A percentile compares a stretch with the other conserved stretches of the same genome.
Evolutionary conservation across 1,140 invertebrate species (phyloP).

Genomic region (Caerostris darwini): DNA sequence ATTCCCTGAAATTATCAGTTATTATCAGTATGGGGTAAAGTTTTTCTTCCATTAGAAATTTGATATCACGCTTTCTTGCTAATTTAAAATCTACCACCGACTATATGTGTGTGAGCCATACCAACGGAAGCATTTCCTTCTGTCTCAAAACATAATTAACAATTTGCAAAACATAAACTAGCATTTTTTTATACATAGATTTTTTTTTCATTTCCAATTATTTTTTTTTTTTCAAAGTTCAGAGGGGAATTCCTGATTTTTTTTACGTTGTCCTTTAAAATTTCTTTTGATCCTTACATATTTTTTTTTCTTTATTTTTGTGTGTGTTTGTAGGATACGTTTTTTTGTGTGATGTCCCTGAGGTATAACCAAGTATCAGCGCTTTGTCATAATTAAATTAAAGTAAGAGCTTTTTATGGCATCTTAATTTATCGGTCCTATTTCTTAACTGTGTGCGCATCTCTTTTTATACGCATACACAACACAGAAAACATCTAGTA

Average conservation of each 20-base stretch:
- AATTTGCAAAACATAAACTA: conserved; percentile 63
- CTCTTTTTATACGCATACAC: background rate
- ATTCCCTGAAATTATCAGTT: conserved; percentile 17
- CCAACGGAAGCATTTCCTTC: background rate
- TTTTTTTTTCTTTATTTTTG: background rate
- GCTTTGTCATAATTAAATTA: conserved; percentile 75
- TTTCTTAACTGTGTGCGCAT: background rate
- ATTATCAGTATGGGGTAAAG: background rate
- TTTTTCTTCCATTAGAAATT: background rate
- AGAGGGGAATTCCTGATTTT: background rate
- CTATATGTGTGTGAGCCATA: background rate
- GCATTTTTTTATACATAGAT: background rate
- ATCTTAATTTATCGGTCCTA: conserved; percentile 63
- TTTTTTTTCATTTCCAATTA: conserved; percentile 52
- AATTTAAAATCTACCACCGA: conserved; percentile 3
- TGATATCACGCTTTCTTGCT: background rate
- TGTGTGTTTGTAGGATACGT: conserved; percentile 25
- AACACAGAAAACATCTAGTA: background rate
- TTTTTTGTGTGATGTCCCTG: background rate
- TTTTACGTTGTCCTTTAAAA: background rate
- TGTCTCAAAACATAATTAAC: conserved; percentile 55
- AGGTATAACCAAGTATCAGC: conserved; percentile 70
- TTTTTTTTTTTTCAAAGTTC: conserved; percentile 71
- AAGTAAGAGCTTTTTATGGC: conserved; percentile 72
- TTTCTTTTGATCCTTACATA: conserved; percentile 57